Percentiles rank a stretch among this genome's conserved stretches.
phyloP scores from a whole-genome alignment of 2,888 invertebrate genomes.

The Pyrgus malvae region DNA sequence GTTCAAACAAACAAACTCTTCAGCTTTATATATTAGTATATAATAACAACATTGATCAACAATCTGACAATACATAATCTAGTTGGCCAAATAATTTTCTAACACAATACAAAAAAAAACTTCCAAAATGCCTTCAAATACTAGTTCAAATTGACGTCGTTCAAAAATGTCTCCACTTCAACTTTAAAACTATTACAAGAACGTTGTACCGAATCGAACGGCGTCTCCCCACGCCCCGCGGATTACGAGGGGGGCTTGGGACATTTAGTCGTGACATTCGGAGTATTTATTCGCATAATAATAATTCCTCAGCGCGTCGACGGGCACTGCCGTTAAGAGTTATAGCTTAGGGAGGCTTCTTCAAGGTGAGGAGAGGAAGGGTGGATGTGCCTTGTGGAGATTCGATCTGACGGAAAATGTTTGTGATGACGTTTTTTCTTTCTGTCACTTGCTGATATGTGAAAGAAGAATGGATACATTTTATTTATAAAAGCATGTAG shows the following conservation, averaged over 20 bases:
- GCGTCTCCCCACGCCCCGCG: constrained; percentile 43
- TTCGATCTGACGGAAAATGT: neutral
- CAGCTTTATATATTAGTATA: too few relatives aligned
- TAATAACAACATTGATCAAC: too few relatives aligned
- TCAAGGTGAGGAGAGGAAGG: constrained; percentile 57
- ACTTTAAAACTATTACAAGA: constrained; percentile 59
- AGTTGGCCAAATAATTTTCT: too few relatives aligned
- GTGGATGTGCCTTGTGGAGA: constrained; percentile 45
- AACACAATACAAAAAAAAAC: neutral
- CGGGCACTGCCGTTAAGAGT: constrained; percentile 74
- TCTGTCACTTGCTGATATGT: too few relatives aligned
- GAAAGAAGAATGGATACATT: too few relatives aligned
- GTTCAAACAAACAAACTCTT: too few relatives aligned
- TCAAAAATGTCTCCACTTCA: constrained; percentile 47
- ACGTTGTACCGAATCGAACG: constrained; percentile 54
- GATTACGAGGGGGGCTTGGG: constrained; percentile 61
- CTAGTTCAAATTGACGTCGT: neutral
- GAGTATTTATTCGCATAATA: constrained; percentile 86
- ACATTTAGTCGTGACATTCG: constrained; percentile 84
- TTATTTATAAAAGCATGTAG: too few relatives aligned
- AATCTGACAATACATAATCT: too few relatives aligned
- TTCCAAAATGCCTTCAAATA: neutral
- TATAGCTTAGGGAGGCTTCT: constrained; percentile 75
- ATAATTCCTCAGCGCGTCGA: constrained; percentile 81
- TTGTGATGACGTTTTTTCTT: too few relatives aligned